Evolutionary conservation across 2,888 invertebrate species (phyloP).

Genomic region (Tridacna crocea): DNA sequence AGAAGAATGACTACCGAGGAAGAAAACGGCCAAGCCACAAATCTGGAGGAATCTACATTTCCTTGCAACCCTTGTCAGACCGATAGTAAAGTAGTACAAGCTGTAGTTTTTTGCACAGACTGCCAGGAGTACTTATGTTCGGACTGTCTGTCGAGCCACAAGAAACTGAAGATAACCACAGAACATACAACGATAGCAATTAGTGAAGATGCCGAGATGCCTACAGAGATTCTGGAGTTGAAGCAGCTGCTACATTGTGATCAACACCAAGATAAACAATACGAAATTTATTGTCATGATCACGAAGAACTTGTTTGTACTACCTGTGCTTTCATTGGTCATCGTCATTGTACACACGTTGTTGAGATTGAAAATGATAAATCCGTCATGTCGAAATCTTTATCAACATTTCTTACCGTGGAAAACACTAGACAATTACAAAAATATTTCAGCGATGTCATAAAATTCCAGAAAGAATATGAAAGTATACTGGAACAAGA

Average conservation of each 20-base stretch:
- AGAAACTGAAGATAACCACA: slow-evolving; percentile 6
- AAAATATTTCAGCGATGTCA: neutral
- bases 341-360: neutral
- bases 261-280: neutral
- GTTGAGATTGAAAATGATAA: neutral
- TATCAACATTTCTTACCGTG: neutral
- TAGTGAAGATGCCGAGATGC: neutral
- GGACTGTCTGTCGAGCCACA: slow-evolving; percentile 3
- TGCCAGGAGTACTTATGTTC: slow-evolving; percentile 8
- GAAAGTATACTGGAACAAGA: neutral
- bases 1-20: neutral
- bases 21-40: neutral
- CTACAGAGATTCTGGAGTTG: neutral
- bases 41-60: neutral
- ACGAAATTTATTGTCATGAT: slow-evolving; percentile 1
- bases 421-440: neutral
- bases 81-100: neutral
- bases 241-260: neutral
- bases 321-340: slow-evolving; percentile 8
- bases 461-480: neutral
- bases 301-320: slow-evolving; percentile 16
- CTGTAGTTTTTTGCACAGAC: neutral
- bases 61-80: neutral
- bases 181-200: neutral
- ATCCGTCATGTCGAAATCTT: neutral